Evolutionary conservation across 2,113 vertebrate genomes (phyloP).

Genomic region (Puffinus mauretanicus): DNA sequence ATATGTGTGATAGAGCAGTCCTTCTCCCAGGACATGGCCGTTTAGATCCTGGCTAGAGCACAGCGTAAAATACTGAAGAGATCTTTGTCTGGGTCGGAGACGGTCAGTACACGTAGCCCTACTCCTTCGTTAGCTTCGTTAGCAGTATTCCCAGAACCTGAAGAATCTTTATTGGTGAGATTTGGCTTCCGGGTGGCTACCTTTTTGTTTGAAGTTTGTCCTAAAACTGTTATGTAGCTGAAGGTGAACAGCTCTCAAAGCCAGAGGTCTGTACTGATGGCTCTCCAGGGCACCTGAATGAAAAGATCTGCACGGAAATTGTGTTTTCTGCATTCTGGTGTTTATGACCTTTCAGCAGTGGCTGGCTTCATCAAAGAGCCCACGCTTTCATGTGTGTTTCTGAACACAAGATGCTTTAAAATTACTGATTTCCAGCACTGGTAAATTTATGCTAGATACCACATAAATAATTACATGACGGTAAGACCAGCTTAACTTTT

Average conservation of each 20-base stretch:
- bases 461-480: neutral
- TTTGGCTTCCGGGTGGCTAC: neutral
- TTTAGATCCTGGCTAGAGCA: neutral
- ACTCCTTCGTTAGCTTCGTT: neutral
- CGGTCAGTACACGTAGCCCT: accelerated
- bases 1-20: neutral
- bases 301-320: neutral
- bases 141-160: neutral
- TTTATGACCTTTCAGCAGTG: neutral
- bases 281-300: neutral
- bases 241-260: neutral
- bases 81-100: neutral
- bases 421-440: neutral
- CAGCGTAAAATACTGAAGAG: neutral
- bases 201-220: neutral
- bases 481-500: neutral
- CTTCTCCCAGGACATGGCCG: neutral
- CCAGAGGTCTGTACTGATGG: neutral
- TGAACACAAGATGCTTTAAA: neutral
- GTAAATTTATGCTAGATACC: neutral
- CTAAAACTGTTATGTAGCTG: neutral
- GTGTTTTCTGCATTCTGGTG: neutral
- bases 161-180: neutral
- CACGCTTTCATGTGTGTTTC: neutral
- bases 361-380: neutral